phyloP scores from a whole-genome alignment of 2,888 invertebrate species.

The Agrotis puta region DNA sequence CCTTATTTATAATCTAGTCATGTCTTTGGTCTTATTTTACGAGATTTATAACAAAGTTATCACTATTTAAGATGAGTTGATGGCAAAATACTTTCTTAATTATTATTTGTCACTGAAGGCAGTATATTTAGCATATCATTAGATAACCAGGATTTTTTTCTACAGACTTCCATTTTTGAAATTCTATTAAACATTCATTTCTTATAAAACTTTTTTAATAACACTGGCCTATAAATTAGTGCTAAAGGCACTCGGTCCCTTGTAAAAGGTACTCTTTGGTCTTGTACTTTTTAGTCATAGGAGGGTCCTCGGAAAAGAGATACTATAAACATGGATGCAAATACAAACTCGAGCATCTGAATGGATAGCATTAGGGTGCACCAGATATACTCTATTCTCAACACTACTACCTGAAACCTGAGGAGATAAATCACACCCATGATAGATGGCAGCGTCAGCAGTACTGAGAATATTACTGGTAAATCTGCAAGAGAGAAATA shows the following conservation, averaged over 20 bases:
- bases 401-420: conserved; percentile 96
- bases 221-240: conserved; percentile 35
- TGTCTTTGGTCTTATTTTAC: conserved; percentile 33
- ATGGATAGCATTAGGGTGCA: conserved; percentile 96
- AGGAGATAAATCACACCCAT: conserved; percentile 96
- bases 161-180: conserved; percentile 1
- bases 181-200: conserved; percentile 26
- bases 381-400: conserved; percentile 97
- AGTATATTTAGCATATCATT: conserved; percentile 37
- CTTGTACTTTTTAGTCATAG: conserved; percentile 83
- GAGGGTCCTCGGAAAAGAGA: conserved; percentile 92
- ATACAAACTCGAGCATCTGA: conserved; percentile 95
- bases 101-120: conserved; percentile 55
- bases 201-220: conserved; percentile 25
- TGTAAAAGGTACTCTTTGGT: conserved; percentile 21
- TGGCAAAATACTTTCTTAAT: conserved; percentile 20
- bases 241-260: conserved; percentile 53
- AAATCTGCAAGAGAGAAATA: conserved; percentile 90
- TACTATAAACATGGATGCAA: conserved; percentile 94
- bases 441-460: conserved; percentile 96
- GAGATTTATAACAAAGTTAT: conserved; percentile 13
- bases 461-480: conserved; percentile 95
- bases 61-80: conserved; percentile 11
- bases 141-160: conserved; percentile 13
- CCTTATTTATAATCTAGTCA: conserved; percentile 19